Percentiles rank a stretch among this genome's conserved stretches.
Evolutionary conservation across 2,797 vertebrate genomes (phyloP).

Genomic region (Champsocephalus esox): DNA sequence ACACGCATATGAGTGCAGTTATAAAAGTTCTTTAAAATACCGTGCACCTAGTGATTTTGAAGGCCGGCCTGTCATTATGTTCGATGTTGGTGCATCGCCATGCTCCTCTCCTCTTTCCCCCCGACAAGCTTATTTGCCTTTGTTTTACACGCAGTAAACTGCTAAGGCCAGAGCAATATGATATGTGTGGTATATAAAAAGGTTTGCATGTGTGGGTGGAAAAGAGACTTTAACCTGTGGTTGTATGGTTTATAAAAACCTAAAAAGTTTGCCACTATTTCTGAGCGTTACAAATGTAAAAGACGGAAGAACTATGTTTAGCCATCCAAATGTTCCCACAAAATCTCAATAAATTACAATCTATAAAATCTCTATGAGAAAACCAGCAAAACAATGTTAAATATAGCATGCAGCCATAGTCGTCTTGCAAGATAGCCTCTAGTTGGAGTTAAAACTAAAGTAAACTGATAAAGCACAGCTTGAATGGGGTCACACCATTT

Average conservation of each 20-base stretch:
- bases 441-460: constrained; percentile 21
- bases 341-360: constrained; percentile 57
- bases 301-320: constrained; percentile 43
- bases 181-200: constrained; percentile 15
- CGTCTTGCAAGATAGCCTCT: constrained; percentile 24
- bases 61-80: constrained; percentile 73
- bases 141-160: constrained; percentile 59
- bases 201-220: constrained; percentile 3
- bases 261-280: constrained; percentile 22
- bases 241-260: constrained; percentile 13
- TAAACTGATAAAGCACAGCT: constrained; percentile 12
- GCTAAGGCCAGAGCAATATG: constrained; percentile 36
- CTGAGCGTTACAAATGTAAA: constrained; percentile 36
- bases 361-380: constrained; percentile 55
- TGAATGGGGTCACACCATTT: constrained; percentile 11
- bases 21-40: constrained; percentile 73
- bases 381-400: constrained; percentile 56
- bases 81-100: constrained; percentile 58
- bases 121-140: constrained; percentile 64
- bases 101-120: constrained; percentile 33
- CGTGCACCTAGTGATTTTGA: constrained; percentile 72
- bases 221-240: constrained; percentile 10
- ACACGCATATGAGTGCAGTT: constrained; percentile 68
- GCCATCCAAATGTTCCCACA: constrained; percentile 42
- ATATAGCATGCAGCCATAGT: constrained; percentile 44